Base-by-base conservation (phyloP, 2,888 invertebrate genomes). In the Eledone cirrhosa region DNA sequence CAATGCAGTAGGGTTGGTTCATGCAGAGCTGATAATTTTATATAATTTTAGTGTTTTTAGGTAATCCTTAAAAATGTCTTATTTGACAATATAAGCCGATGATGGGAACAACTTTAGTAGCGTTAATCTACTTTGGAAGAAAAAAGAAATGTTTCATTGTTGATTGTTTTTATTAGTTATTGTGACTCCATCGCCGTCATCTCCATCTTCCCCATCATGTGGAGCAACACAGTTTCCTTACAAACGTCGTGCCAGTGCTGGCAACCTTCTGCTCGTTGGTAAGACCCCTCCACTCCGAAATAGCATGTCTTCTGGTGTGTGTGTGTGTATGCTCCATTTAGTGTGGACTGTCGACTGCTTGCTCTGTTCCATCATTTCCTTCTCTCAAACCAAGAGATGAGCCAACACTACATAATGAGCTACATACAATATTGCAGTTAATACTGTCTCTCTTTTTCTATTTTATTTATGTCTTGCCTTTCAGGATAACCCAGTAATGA, bases 181-280 rank as follows among this genome's bases (percentile, higher is more conserved):
- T 41, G 72, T 72, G 72, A 72, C 33, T 41, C 72, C 72, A 72
- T 63, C 63, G 33, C 41, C 72, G n/a, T 72, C 72, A 27, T 41
- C 72, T 41, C 24, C 72, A 5, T 41, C 72, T 41, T 41, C 72
- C 31, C 41, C 72, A 22, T 33, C 72, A 31, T 72, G 29, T 72
- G 72, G 72, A 72, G 41, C 11, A 31, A 72, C 31, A 24, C 72
- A 72, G 33, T 31, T 72, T 22, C 31, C 72, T n/a, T 72, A 72
- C 72, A 72, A 72, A 72, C 72, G 72, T 22, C 72, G 72, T 72
- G 72, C 72, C 72, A 72, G 72, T 72, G 72, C 72, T 72, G 72
- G 72, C 72, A 72, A 31, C 41, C 24, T 72, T 41, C 72, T 41
- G 14, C 72, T 72, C 31, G 72, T 72, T 72, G 72, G 72, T 72